Conservation (phyloP, 1,140 invertebrate species). For the Drosophila tani region DNA sequence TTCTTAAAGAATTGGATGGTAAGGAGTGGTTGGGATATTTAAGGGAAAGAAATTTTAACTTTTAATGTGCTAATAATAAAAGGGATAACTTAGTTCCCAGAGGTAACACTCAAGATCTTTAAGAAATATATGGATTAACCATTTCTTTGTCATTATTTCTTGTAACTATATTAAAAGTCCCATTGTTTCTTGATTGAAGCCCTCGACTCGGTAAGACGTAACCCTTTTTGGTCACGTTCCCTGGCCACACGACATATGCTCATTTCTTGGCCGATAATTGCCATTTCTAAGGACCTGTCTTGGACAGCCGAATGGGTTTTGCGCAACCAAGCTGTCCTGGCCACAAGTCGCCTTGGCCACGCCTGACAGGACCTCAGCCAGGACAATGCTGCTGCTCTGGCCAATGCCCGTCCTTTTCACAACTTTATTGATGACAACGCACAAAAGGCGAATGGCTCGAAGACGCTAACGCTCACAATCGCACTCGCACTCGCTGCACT, state of each 20-base stretch:
- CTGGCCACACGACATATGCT: constrained; percentile 39
- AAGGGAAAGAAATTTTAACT: not conserved
- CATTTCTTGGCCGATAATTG: constrained; percentile 44
- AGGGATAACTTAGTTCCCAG: not conserved
- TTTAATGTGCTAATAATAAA: not conserved
- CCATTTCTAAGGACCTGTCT: constrained; percentile 27
- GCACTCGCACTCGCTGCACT: not conserved
- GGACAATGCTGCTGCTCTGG: constrained; percentile 24
- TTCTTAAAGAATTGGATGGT: not conserved
- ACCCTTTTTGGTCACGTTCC: constrained; percentile 36
- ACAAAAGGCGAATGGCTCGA: constrained; percentile 34
- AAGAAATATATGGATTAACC: not conserved
- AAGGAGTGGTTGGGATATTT: not conserved
- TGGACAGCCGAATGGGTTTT: constrained; percentile 29
- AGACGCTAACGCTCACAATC: constrained; percentile 32
- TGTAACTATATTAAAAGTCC: not conserved
- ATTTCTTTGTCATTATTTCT: not conserved
- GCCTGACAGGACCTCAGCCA: constrained; percentile 20
- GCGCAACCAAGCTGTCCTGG: constrained; percentile 35
- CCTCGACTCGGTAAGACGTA: not conserved
- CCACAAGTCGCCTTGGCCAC: constrained; percentile 17
- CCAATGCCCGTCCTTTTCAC: constrained; percentile 33
- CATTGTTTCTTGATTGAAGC: not conserved
- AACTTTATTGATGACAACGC: constrained; percentile 46
- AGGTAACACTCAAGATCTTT: not conserved